Conservation (phyloP, 2,797 vertebrate species). For the Pithecia hirsuta region DNA sequence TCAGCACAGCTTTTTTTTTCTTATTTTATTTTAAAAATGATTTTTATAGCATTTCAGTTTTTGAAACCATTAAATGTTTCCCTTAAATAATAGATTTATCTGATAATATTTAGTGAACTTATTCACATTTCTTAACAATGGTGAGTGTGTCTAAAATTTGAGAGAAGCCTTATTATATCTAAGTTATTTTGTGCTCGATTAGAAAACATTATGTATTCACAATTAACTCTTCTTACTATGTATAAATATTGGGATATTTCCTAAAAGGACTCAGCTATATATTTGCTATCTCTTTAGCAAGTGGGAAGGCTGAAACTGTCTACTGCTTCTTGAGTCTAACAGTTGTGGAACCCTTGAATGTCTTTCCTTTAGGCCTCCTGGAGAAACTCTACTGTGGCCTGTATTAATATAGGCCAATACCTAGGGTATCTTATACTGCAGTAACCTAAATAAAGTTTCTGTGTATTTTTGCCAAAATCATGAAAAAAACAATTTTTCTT, state of each 20-base stretch:
- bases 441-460: background rate
- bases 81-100: background rate
- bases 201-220: background rate
- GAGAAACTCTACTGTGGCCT: background rate
- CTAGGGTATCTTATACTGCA: background rate
- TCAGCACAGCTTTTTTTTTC: background rate
- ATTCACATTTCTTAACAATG: background rate
- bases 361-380: background rate
- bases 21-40: background rate
- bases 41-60: background rate
- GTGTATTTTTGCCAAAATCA: background rate
- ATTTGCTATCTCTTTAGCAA: background rate
- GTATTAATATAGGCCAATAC: background rate
- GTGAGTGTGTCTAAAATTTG: background rate
- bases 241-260: background rate
- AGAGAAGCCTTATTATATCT: background rate
- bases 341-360: background rate
- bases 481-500: background rate
- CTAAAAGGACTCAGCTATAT: background rate
- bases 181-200: background rate
- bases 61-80: background rate
- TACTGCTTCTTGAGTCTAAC: background rate
- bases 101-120: background rate
- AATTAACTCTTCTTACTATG: background rate
- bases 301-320: background rate